phyloP scores from a whole-genome alignment of 2,888 invertebrate species.

The Hetaerina titia region DNA sequence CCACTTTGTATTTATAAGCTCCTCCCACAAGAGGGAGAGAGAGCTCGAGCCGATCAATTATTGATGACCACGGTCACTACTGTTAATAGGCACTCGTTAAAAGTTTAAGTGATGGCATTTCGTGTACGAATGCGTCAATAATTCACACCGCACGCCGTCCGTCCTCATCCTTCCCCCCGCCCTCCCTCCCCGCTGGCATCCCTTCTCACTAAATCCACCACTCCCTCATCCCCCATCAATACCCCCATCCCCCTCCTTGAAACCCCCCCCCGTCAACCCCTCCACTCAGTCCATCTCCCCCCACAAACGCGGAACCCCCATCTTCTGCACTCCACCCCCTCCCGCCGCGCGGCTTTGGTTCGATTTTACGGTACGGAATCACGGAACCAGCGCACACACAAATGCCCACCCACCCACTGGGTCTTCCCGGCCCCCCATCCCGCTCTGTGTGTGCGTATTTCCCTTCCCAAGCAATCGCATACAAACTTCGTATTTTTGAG shows the following conservation, averaged over 20 bases:
- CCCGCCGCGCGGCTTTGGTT: not conserved
- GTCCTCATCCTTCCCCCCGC: not conserved
- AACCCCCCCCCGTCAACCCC: not conserved
- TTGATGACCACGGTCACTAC: slow-evolving; percentile 53
- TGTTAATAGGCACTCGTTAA: slow-evolving; percentile 63
- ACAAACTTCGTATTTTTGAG: too few species aligned
- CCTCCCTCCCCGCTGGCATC: not conserved
- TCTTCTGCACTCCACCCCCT: not conserved
- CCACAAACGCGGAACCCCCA: not conserved
- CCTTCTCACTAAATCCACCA: not conserved
- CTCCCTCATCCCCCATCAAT: not conserved
- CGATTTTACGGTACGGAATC: slow-evolving; percentile 53
- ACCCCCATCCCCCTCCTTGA: not conserved
- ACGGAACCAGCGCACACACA: slow-evolving; percentile 34
- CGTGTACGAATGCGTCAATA: slow-evolving; percentile 51
- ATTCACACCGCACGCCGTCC: not conserved
- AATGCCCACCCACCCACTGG: not conserved
- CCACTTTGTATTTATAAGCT: slow-evolving; percentile 56
- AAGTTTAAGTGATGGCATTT: slow-evolving; percentile 65
- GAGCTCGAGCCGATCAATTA: slow-evolving; percentile 7
- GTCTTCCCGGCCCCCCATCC: not conserved
- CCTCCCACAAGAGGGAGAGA: not conserved
- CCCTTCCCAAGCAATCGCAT: not conserved
- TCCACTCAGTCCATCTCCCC: not conserved
- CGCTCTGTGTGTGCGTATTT: not conserved